Evolutionary conservation across 2,888 invertebrate genomes (phyloP), one percentile per base, ranked within the genome.

Genomic region (Synanthedon tipuliformis): DNA sequence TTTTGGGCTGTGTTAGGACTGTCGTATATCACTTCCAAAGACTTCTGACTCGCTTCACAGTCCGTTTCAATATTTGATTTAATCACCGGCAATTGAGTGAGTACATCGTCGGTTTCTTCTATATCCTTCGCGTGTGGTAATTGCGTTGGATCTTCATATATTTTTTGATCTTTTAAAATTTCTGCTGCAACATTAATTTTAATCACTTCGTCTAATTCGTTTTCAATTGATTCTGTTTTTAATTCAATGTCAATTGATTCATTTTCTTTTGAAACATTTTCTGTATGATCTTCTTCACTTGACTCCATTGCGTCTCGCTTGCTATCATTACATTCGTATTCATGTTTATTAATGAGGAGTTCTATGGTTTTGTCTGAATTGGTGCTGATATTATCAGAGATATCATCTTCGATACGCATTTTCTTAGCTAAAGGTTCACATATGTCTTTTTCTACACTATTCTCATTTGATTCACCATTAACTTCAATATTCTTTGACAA

Each of bases 1-100:
- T 69, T 72, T 0, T 60, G 68, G 16, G 0, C 18, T 5, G 67
- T 62, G 50, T 71, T 73, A 5, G 75, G 69, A 54, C 69, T 70
- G 56, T 81, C 81, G 51, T 81, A 82, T 4, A 64, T 66, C 12
- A 85, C 66, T 68, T 85, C 84, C 58, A 72, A 63, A 3, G 83
- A 82, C 5, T 63, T 53, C 0, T 73, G 71, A 56, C 69, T 73
- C 50, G 71, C 71, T 12, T 68, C 68, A 13, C 62, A 69, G 49
- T 77, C 78, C 16, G 62, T 55, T 40, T 78, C 78, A 41, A 78
- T 77, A 49, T 54, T 63, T 18, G 71, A 73, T 12, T 53, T 53
- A 50, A 73, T 68, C 1, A 64, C 34, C 18, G 71, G 73, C 4
- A 75, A 11, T 64, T 83, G 85, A 1, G 83, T 85, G 52, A 69